phyloP scores from a whole-genome alignment of 2,797 vertebrate genomes.

The Champsocephalus gunnari region DNA sequence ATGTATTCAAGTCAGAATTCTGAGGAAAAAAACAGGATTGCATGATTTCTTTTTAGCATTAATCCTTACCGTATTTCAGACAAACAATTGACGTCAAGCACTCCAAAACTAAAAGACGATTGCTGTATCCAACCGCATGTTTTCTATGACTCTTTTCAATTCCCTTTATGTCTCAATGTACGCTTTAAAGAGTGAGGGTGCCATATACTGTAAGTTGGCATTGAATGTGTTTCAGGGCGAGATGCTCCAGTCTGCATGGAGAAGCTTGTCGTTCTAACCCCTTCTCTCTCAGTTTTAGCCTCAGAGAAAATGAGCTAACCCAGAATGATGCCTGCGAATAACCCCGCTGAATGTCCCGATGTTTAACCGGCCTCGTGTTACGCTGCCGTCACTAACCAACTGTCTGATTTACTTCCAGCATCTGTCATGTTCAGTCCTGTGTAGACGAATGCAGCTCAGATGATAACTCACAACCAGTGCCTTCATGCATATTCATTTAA shows the following conservation, averaged over 20 bases:
- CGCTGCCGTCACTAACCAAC: conserved; percentile 71
- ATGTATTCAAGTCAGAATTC: background rate
- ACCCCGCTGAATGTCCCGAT: conserved; percentile 43
- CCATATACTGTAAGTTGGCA: background rate
- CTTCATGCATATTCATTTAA: conserved; percentile 71
- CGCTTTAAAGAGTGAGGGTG: conserved; percentile 21
- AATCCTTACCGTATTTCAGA: background rate
- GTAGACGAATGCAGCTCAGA: conserved; percentile 50
- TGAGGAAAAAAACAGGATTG: background rate
- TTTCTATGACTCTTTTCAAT: conserved; percentile 53
- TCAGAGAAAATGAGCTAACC: conserved; percentile 68
- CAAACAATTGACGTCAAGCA: background rate
- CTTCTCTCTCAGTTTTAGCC: conserved; percentile 57
- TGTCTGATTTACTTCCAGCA: conserved; percentile 77
- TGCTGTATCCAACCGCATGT: conserved; percentile 67
- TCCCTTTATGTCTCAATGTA: conserved; percentile 31
- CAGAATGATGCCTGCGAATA: conserved; percentile 66
- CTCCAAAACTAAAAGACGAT: background rate
- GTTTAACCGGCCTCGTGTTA: conserved; percentile 47
- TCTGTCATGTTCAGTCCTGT: conserved; percentile 54
- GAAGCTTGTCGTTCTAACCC: conserved; percentile 36
- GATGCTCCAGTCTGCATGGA: conserved; percentile 40
- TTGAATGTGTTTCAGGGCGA: conserved; percentile 4
- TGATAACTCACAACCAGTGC: conserved; percentile 43
- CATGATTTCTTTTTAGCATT: background rate